Base-by-base conservation (phyloP, 1,140 invertebrate genomes). In the Apocrypta bakeri region DNA sequence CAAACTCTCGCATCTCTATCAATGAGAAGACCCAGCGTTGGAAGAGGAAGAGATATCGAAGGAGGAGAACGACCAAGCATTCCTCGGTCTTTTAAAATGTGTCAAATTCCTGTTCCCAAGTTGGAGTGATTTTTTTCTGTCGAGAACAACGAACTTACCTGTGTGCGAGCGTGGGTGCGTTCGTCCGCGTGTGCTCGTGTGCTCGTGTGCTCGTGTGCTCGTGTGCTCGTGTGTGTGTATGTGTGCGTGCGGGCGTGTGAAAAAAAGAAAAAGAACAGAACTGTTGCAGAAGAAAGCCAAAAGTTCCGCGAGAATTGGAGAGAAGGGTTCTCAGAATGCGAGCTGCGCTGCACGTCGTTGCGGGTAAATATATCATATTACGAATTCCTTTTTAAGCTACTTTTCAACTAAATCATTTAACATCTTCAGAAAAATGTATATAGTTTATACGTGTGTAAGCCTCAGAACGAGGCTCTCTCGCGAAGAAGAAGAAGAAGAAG, bases 291-390 rank as follows among this genome's bases (percentile, higher is more conserved):
- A 48, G 42, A 75, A n/a, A 21, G 63, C 1, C 73, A 61, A 17
- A 2, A 42, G 72, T 9, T 12, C 33, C 48, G 40, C 27, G 24
- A 82, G 29, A 17, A 56, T n/a, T n/a, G 4, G 17, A 56, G 21
- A 56, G 6, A 56, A 56, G 48, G n/a, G 6, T 21, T 21, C 17
- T 56, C 48, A 56, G 48, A 73, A 82, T 82, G 81, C 74, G 64
- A 64, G 48, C 64, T 21, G 31, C 68, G 75, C 75, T 82, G 42
- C 76, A 74, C 48, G 24, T 83, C 76, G 69, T 83, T 68, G 82
- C 82, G 79, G 82, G 82, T 83, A 37, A n/a, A n/a, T n/a, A n/a
- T n/a, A n/a, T n/a, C n/a, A n/a, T n/a, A n/a, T n/a, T n/a, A 75
- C 33, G 24, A 0, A 12, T 17, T 71, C 12, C 27, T 17, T n/a